A percentile compares a stretch with the other conserved stretches of the same genome.
Conservation (phyloP, 2,113 vertebrate genomes). For the Microtus montanus region DNA sequence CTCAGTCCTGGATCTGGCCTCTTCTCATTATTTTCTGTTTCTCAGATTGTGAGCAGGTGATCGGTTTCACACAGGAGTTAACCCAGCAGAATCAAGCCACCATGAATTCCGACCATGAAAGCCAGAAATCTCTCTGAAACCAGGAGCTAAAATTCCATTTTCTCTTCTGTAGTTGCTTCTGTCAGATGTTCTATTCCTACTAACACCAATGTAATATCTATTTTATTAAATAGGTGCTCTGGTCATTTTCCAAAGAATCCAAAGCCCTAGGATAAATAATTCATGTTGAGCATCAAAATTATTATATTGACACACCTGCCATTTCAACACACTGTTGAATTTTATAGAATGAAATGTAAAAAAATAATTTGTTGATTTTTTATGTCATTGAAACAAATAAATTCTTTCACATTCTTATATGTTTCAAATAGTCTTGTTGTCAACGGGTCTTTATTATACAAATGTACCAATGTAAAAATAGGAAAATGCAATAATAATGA, state of each 20-base stretch:
- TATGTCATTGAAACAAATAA: background rate
- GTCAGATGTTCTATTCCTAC: background rate
- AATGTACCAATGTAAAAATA: background rate
- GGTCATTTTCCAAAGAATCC: background rate
- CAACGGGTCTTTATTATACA: background rate
- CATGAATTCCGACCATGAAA: background rate
- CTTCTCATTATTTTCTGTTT: background rate
- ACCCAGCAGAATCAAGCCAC: too few species aligned
- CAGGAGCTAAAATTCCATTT: background rate
- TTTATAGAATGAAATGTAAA: background rate
- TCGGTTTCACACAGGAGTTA: background rate
- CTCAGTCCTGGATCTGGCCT: background rate
- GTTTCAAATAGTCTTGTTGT: background rate
- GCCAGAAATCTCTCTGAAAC: too few species aligned
- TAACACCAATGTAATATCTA: background rate
- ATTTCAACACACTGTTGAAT: background rate
- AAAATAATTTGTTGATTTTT: background rate
- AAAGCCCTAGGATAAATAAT: background rate
- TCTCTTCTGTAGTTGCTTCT: background rate
- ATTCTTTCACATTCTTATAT: background rate
- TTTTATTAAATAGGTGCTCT: background rate
- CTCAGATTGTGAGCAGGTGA: too few species aligned
- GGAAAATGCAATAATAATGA: slow-evolving; percentile 42
- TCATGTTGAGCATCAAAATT: background rate
- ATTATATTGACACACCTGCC: background rate